A percentile compares a stretch with the other conserved stretches of the same genome.
Evolutionary conservation across 2,797 vertebrate species (phyloP).

Genomic region (Sternotherus odoratus): DNA sequence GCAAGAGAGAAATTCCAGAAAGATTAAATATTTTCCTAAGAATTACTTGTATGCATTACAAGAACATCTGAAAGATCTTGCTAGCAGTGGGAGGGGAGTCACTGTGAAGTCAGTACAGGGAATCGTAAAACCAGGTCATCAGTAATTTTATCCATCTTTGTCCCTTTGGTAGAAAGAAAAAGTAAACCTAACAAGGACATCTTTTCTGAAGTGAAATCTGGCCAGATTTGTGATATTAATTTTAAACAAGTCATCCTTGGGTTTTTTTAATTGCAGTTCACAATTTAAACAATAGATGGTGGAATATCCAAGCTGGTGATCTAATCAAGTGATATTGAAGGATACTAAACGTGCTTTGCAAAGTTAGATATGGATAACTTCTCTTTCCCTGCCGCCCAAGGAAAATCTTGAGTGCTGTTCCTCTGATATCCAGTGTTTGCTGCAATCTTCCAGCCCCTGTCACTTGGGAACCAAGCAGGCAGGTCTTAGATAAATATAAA

Average conservation of each 20-base stretch:
- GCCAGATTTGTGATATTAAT: not conserved
- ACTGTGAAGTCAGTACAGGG: not conserved
- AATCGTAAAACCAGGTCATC: not conserved
- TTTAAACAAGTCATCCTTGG: not conserved
- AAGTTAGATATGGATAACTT: not conserved
- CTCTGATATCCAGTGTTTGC: not conserved
- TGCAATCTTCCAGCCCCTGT: not conserved
- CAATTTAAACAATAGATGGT: conserved; percentile 69
- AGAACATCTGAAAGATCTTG: not conserved
- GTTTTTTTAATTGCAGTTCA: conserved; percentile 72
- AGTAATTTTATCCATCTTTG: not conserved
- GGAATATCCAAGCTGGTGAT: conserved; percentile 43
- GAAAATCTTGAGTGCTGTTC: rapidly evolving
- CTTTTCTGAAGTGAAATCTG: not conserved
- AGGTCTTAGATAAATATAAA: not conserved
- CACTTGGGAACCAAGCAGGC: not conserved
- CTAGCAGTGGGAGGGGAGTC: not conserved
- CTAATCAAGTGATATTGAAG: not conserved
- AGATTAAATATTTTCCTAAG: not conserved
- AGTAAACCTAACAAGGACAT: not conserved
- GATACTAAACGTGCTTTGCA: not conserved
- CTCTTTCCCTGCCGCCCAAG: not conserved
- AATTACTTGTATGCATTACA: not conserved
- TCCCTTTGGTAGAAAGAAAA: not conserved
- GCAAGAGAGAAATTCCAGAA: not conserved